Percentiles rank a stretch among this genome's conserved stretches.
These are phyloP conservation scores for Magallana nippona DNA, from an alignment of 2,888 invertebrate species.

Conservation along the genomic window DNA sequence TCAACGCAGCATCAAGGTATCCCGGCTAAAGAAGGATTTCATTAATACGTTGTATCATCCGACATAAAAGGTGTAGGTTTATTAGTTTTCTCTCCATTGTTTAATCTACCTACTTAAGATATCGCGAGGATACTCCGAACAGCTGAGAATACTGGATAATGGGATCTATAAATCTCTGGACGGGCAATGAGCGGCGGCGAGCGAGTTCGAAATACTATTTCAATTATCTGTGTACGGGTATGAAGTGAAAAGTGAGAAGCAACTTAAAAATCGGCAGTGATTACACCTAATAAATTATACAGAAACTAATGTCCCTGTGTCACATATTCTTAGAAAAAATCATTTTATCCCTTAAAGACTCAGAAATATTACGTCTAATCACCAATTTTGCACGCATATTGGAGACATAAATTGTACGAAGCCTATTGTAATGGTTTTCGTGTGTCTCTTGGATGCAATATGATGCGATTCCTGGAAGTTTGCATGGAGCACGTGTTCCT, in stretches of 20 bases:
- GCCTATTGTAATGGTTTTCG: neutral
- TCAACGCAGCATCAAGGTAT: constrained; percentile 20
- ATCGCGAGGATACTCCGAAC: neutral
- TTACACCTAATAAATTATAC: constrained; percentile 22
- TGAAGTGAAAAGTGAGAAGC: constrained; percentile 24
- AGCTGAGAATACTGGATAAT: neutral
- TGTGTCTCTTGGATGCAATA: neutral
- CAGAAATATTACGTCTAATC: constrained; percentile 33
- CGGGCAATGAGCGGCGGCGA: neutral
- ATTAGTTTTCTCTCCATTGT: neutral
- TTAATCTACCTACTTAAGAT: constrained; percentile 16
- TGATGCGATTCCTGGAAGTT: neutral
- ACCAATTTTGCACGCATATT: constrained; percentile 31
- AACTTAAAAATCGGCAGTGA: constrained; percentile 18
- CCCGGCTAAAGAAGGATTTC: neutral
- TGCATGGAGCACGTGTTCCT: neutral
- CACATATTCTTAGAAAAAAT: constrained; percentile 25
- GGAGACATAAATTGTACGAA: constrained; percentile 22
- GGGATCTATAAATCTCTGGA: constrained; percentile 13
- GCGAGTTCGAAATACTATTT: constrained; percentile 7
- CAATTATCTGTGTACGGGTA: constrained; percentile 27
- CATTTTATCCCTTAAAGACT: constrained; percentile 17
- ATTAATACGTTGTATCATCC: neutral
- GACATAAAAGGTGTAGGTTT: neutral
- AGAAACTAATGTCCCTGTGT: constrained; percentile 20